Evolutionary conservation across 2,888 invertebrate genomes (phyloP).

Genomic region (Cataglyphis cursor): DNA sequence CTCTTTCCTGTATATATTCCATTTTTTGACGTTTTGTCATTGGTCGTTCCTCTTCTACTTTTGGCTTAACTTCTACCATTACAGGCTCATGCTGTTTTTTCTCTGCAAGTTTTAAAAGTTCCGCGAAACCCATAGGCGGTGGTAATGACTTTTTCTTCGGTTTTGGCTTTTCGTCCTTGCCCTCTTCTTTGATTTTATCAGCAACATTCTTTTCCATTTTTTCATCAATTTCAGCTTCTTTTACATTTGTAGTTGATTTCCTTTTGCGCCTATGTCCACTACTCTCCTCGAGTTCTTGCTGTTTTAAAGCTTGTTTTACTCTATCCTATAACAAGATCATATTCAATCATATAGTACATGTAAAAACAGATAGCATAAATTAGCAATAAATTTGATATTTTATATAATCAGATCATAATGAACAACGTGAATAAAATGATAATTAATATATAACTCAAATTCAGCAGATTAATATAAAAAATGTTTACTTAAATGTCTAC

Average conservation of each 20-base stretch:
- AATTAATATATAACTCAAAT: neutral
- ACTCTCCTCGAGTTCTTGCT: conserved; percentile 91
- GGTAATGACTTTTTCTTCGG: conserved; percentile 89
- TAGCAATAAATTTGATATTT: neutral
- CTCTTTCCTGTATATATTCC: conserved; percentile 92
- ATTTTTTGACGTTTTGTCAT: conserved; percentile 94
- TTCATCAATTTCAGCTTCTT: conserved; percentile 84
- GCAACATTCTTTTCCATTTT: conserved; percentile 83
- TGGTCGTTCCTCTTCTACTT: conserved; percentile 89
- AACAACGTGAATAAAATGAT: neutral
- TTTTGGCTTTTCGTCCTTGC: conserved; percentile 88
- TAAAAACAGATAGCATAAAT: neutral
- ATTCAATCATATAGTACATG: neutral
- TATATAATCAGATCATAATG: neutral
- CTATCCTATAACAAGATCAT: conserved; percentile 87
- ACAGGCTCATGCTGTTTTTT: conserved; percentile 94
- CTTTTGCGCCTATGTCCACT: conserved; percentile 90
- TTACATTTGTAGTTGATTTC: conserved; percentile 83
- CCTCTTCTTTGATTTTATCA: conserved; percentile 79
- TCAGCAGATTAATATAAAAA: neutral
- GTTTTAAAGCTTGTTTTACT: conserved; percentile 92
- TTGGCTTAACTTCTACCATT: conserved; percentile 87
- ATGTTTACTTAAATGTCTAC: neutral
- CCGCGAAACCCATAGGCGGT: conserved; percentile 93
- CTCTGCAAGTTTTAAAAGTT: conserved; percentile 93